Conservation (phyloP, 2,888 invertebrate species). For the Diarsia mendica region DNA sequence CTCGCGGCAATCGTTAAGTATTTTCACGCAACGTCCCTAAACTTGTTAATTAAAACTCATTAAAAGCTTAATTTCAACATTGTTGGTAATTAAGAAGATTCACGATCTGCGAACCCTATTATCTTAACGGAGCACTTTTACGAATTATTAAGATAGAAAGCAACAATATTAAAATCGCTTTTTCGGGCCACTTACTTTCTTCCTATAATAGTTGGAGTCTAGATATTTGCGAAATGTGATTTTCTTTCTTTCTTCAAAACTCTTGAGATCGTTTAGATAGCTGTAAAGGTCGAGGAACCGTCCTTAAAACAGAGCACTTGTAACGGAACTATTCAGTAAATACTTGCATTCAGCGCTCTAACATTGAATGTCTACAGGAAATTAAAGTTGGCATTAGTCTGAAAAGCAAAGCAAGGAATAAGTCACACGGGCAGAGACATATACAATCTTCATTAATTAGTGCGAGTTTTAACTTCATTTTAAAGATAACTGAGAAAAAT, state of each 20-base stretch:
- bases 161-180: constrained; percentile 79
- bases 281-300: constrained; percentile 11
- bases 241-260: constrained; percentile 4
- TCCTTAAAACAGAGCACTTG: constrained; percentile 22
- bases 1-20: constrained; percentile 77
- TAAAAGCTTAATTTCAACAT: constrained; percentile 88
- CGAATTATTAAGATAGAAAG: constrained; percentile 83
- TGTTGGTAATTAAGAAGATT: constrained; percentile 89
- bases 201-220: constrained; percentile 50
- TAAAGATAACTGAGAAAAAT: not conserved
- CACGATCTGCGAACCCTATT: constrained; percentile 86
- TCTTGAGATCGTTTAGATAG: not conserved
- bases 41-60: constrained; percentile 89
- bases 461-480: not conserved
- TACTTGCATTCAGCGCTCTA: constrained; percentile 19
- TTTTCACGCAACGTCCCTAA: constrained; percentile 82
- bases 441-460: not conserved
- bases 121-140: constrained; percentile 82
- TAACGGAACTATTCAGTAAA: constrained; percentile 24
- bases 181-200: constrained; percentile 45
- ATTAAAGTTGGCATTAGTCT: constrained; percentile 33
- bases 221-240: constrained; percentile 24
- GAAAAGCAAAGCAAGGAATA: constrained; percentile 11
- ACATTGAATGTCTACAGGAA: constrained; percentile 41
- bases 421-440: not conserved